phyloP scores from a whole-genome alignment of 2,113 vertebrate genomes.

The Macroglossus sobrinus region DNA sequence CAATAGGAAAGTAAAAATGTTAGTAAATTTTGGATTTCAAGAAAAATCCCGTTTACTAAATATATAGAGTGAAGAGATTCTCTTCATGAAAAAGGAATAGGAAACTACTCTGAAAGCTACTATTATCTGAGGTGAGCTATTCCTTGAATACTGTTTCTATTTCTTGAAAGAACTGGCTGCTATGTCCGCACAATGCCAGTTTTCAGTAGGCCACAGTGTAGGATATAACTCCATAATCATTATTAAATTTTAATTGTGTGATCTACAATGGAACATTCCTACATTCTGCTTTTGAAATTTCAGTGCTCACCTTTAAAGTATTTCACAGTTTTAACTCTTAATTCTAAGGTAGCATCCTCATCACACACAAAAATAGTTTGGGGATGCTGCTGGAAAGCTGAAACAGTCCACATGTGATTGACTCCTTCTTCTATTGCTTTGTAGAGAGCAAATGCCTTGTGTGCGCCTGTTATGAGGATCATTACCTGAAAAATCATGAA shows the following conservation, averaged over 20 bases:
- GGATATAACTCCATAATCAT: neutral
- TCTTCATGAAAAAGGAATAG: constrained; percentile 1
- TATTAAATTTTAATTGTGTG: neutral
- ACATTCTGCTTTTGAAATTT: neutral
- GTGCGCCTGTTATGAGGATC: constrained; percentile 91
- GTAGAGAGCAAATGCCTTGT: constrained; percentile 89
- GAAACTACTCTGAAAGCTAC: neutral
- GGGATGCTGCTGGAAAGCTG: constrained; percentile 89
- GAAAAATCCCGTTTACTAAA: constrained; percentile 27
- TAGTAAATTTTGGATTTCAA: constrained; percentile 18
- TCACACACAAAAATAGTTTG: constrained; percentile 89
- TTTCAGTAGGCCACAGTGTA: neutral
- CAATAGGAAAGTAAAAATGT: constrained; percentile 30
- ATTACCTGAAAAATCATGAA: constrained; percentile 83
- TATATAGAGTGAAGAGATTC: neutral
- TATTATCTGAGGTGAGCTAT: neutral
- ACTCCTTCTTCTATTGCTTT: constrained; percentile 91
- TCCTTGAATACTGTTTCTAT: neutral
- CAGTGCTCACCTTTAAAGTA: constrained; percentile 89
- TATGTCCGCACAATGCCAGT: neutral
- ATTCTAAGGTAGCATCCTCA: constrained; percentile 89
- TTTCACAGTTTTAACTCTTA: constrained; percentile 90
- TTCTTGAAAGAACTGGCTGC: neutral
- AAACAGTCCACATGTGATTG: constrained; percentile 91
- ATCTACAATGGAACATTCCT: neutral